Conservation (phyloP, 2,113 vertebrate genomes). For the Physeter macrocephalus region DNA sequence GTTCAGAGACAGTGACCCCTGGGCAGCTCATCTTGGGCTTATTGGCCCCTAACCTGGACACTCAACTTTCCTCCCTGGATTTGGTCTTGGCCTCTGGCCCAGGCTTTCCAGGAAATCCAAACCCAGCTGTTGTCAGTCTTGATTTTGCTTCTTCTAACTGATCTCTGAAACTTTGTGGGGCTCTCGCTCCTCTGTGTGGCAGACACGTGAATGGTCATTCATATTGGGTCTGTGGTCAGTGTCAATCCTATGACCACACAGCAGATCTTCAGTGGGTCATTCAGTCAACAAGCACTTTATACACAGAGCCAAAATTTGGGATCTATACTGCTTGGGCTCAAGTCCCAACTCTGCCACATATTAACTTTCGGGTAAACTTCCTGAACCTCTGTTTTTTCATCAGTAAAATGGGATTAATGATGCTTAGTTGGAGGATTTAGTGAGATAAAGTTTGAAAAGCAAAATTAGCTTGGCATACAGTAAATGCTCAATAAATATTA, state of each 20-base stretch:
- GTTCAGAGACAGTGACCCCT: background rate
- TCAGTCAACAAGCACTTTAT: background rate
- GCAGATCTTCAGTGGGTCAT: background rate
- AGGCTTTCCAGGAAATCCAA: slow-evolving; percentile 44
- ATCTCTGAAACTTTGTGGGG: background rate
- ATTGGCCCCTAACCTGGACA: background rate
- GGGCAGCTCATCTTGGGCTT: background rate
- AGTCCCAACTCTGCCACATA: background rate
- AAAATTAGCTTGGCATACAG: background rate
- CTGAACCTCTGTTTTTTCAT: background rate
- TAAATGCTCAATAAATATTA: background rate
- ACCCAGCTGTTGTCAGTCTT: background rate
- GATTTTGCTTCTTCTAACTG: background rate
- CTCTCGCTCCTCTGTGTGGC: background rate
- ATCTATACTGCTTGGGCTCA: background rate
- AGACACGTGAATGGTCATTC: background rate
- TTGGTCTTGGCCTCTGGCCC: slow-evolving; percentile 19
- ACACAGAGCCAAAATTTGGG: background rate
- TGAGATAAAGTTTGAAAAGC: background rate
- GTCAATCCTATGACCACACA: background rate
- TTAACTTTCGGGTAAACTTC: background rate
- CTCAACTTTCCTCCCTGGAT: slow-evolving; percentile 38
- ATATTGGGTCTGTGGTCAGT: background rate
- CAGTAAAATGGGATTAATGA: background rate
- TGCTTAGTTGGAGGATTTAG: background rate